Base-by-base conservation (phyloP, 2,888 invertebrate genomes). In the Eristalinus sepulchralis region DNA sequence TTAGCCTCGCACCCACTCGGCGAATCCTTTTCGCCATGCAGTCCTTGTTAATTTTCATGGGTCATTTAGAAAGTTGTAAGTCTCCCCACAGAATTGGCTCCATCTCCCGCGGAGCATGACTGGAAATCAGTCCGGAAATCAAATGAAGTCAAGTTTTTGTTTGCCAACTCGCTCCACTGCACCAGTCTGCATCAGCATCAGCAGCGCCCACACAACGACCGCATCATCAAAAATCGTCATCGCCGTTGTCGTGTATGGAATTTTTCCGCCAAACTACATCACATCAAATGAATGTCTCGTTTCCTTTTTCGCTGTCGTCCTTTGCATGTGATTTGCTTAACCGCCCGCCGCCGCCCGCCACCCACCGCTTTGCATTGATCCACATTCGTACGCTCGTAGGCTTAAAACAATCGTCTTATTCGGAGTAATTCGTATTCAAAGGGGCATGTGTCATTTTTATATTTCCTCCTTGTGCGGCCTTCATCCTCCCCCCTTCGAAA, bases 41-140 rank as follows among this genome's bases (percentile, higher is more conserved):
- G n/a, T 70, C 24, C 88, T 90, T 89, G 90, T 89, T 91, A 91
- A 91, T 91, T 91, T 91, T 90, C 90, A 91, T 91, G 91, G 90
- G 88, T 89, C 91, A 91, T 91, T 91, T 89, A 91, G 90, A 90
- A 89, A 80, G 73, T 75, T 88, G 88, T 83, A 72, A 78, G 79
- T 76, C 86, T 80, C 53, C 64, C 86, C 83, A 86, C 83, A 75
- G 75, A 83, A 83, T 86, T 86, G 75, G 78, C 78, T 62, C 22
- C 36, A 10, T 31, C 71, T 73, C 64, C 63, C 64, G 24, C 72
- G 4, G 57, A 24, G 24, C 24, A 11, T 39, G 39, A 39, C 59
- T 57, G 13, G 71, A 76, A 76, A 72, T 64, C 76, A 82, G 71
- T 63, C 71, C 71, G 70, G 72, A 72, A 79, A 86, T 83, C 86